Base-by-base conservation (phyloP, 1,140 invertebrate genomes). In the Caerostris extrusa region DNA sequence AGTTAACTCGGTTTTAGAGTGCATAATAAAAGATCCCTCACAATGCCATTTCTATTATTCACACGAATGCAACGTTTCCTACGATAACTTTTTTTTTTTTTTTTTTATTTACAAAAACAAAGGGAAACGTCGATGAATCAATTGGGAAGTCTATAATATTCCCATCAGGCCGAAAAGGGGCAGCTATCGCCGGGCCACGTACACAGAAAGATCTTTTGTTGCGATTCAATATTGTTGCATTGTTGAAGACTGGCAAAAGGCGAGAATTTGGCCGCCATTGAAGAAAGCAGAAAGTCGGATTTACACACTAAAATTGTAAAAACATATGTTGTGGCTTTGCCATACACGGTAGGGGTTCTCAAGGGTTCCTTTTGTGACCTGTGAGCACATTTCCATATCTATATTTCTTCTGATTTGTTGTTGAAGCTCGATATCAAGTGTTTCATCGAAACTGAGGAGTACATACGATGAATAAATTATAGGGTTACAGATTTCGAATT, bases 91-190 rank as follows among this genome's bases (percentile, higher is more conserved):
- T 57, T 85, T 85, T 57, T 34, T 34, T n/a, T 34, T 1, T 1
- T 34, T 34, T 19, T 58, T n/a, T 17, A n/a, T 57, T 17, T 19
- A 7, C 5, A n/a, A 34, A 34, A 3, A 8, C 8, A 17, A 81
- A 55, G 82, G 12, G 17, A 57, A n/a, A 19, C 55, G 7, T 56
- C 55, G 8, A 58, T 57, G 55, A 56, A 85, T 57, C n/a, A 19
- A 57, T 56, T 57, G 7, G 82, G 82, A 58, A 85, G 82, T 85
- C 82, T 85, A 85, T 85, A 85, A 85, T 85, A 85, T 85, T 85
- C 55, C 82, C 82, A 85, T 85, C 82, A 58, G 17, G 19, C 8
- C 14, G 19, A 85, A 7, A 34, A 57, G 7, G 82, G 14, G 50
- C 5, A 77, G 6, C 34, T 34, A 34, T 50, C 71, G n/a, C 5